Conservation (phyloP, 2,888 invertebrate species). For the Nomada flava region DNA sequence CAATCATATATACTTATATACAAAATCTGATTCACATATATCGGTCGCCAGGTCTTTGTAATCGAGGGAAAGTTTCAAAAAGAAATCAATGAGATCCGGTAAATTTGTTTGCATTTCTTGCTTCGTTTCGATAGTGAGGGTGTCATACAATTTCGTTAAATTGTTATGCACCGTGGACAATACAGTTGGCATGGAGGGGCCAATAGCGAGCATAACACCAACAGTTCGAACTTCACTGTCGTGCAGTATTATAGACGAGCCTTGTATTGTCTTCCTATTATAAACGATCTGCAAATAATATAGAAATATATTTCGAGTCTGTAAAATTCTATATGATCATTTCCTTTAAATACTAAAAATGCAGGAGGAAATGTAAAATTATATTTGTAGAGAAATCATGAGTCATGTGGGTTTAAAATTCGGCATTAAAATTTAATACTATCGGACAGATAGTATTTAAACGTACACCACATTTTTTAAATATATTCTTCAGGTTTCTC, state of each 20-base stretch:
- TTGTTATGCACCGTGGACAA: conserved; percentile 50
- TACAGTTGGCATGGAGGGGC: conserved; percentile 54
- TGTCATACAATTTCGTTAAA: conserved; percentile 54
- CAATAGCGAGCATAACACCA: conserved; percentile 59
- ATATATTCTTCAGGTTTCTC: conserved; percentile 53
- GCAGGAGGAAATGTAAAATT: too few relatives aligned
- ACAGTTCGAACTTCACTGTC: conserved; percentile 55
- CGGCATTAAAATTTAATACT: too few relatives aligned
- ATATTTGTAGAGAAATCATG: too few relatives aligned
- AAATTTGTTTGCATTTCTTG: conserved; percentile 59
- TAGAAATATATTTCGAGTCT: not conserved
- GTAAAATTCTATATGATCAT: not conserved
- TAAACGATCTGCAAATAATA: conserved; percentile 60
- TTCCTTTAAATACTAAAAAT: not conserved
- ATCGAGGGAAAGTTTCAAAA: conserved; percentile 46
- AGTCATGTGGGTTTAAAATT: too few relatives aligned
- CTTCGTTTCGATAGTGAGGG: conserved; percentile 24
- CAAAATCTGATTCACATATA: conserved; percentile 12
- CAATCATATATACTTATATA: not conserved
- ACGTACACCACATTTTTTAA: conserved; percentile 51
- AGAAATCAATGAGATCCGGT: conserved; percentile 30
- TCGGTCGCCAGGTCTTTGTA: conserved; percentile 44
- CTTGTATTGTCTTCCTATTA: conserved; percentile 55
- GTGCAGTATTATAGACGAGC: conserved; percentile 65
- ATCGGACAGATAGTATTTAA: not conserved